These are phyloP conservation scores for Lerema accius DNA, from an alignment of 1,140 invertebrate species.

Conservation along the genomic window DNA sequence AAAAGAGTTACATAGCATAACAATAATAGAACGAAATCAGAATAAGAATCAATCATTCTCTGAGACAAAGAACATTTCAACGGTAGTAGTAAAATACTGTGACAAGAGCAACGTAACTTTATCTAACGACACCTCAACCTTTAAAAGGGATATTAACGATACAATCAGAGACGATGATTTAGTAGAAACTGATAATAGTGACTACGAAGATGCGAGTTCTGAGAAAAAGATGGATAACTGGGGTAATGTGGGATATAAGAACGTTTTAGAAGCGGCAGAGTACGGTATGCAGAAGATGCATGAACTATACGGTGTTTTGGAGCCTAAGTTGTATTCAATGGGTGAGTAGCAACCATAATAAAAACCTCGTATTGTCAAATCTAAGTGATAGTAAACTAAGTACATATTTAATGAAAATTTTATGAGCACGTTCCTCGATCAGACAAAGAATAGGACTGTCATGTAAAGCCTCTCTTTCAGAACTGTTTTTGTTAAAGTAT, in stretches of 20 bases:
- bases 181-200: constrained; percentile 47
- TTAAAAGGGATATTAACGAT: constrained; percentile 31
- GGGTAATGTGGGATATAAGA: constrained; percentile 63
- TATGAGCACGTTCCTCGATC: no score
- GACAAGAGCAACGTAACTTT: constrained; percentile 73
- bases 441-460: no score
- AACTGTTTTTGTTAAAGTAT: no score
- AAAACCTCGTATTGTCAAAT: no score
- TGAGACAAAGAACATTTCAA: constrained; percentile 71
- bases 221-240: constrained; percentile 37
- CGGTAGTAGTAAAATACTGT: constrained; percentile 77
- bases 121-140: constrained; percentile 38
- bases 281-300: constrained; percentile 87
- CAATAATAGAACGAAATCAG: constrained; percentile 71
- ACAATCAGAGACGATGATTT: constrained; percentile 43
- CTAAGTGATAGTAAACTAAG: no score
- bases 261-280: constrained; percentile 85
- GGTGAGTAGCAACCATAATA: no score
- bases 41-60: constrained; percentile 67
- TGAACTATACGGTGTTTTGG: constrained; percentile 85
- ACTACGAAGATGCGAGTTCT: constrained; percentile 43
- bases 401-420: no score
- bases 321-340: constrained; percentile 87
- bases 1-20: constrained; percentile 73
- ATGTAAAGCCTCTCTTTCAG: no score